Percentiles rank a stretch among this genome's conserved stretches.
phyloP scores from a whole-genome alignment of 2,797 vertebrate genomes.

The Enteromius paludinosus region DNA sequence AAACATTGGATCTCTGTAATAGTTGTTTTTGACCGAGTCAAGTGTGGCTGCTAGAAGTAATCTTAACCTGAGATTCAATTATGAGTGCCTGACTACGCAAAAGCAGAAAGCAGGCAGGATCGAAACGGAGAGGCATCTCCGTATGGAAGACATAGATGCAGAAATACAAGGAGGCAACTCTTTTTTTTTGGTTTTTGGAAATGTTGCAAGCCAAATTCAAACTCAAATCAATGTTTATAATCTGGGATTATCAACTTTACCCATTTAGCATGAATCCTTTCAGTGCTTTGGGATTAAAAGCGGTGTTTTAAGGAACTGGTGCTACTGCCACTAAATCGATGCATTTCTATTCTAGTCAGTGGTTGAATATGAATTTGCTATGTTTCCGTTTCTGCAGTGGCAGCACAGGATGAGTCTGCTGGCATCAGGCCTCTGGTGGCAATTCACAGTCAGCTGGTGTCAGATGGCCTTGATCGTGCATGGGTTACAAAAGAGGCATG shows the following conservation, averaged over 20 bases:
- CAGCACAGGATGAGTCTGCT: constrained; percentile 8
- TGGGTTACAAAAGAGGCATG: constrained; percentile 67
- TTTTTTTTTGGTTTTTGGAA: neutral
- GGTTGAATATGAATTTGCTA: constrained; percentile 17
- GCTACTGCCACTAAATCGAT: neutral
- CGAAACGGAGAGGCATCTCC: constrained; percentile 44
- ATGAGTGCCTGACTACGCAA: constrained; percentile 83
- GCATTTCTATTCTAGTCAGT: neutral
- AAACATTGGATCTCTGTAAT: constrained; percentile 95
- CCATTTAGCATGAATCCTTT: neutral
- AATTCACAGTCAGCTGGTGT: constrained; percentile 64
- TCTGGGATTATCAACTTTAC: neutral
- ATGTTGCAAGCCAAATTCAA: constrained; percentile 8
- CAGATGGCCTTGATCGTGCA: constrained; percentile 62
- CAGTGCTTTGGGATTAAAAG: neutral
- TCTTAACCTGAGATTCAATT: constrained; percentile 98
- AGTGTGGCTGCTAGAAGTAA: constrained; percentile 99
- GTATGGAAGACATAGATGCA: neutral
- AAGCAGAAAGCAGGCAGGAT: constrained; percentile 65
- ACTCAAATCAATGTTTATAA: neutral
- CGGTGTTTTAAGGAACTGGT: neutral
- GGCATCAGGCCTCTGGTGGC: constrained; percentile 25
- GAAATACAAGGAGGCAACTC: neutral
- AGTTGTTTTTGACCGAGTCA: constrained; percentile 99
- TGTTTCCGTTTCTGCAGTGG: constrained; percentile 62